phyloP scores from a whole-genome alignment of 2,113 vertebrate genomes.

The Miniopterus natalensis region DNA sequence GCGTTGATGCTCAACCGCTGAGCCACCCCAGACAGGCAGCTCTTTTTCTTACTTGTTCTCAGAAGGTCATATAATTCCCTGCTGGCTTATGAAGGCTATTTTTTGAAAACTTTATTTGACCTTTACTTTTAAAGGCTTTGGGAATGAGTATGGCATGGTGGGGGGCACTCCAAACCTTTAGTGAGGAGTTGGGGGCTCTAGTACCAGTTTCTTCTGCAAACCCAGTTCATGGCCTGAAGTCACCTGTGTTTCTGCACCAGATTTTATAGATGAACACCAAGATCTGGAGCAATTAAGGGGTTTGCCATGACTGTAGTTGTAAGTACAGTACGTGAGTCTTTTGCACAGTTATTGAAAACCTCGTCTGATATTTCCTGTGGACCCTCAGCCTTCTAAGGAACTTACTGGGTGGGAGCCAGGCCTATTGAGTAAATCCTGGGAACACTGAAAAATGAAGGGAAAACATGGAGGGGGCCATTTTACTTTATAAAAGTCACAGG shows the following conservation, averaged over 20 bases:
- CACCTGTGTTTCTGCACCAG: neutral
- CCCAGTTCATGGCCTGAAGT: neutral
- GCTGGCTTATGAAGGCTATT: neutral
- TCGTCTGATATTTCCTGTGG: neutral
- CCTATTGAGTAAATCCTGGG: neutral
- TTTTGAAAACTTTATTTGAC: neutral
- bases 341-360: neutral
- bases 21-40: no score
- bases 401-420: neutral
- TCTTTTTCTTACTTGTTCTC: neutral
- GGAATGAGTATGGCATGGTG: neutral
- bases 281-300: neutral
- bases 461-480: neutral
- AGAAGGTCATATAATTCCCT: neutral
- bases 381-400: neutral
- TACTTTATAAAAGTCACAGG: neutral
- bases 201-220: neutral
- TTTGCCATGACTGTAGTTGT: neutral
- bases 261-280: neutral
- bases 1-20: no score
- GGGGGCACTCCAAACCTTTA: neutral
- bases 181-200: neutral
- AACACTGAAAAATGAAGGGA: neutral
- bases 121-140: conserved; percentile 1
- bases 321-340: neutral